Evolutionary conservation across 2,113 vertebrate genomes (phyloP).

Genomic region (Hyla sarda): DNA sequence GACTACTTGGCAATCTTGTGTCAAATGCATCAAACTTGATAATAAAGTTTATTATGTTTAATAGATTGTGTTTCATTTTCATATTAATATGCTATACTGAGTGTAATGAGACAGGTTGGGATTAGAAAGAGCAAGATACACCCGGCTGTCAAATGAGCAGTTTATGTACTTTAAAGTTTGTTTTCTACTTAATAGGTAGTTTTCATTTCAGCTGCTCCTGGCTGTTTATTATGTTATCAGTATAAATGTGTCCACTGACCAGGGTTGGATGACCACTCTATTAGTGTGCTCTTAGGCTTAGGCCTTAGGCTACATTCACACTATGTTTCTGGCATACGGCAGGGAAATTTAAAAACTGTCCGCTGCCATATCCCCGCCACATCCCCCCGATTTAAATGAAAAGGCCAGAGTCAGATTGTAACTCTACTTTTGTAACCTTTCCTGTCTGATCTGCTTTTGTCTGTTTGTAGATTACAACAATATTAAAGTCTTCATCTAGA

Average conservation of each 20-base stretch:
- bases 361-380: too few relatives aligned
- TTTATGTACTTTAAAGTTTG: not conserved
- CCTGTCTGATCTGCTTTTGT: too few relatives aligned
- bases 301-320: too few relatives aligned
- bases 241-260: not conserved
- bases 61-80: conserved; percentile 41
- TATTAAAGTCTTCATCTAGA: too few relatives aligned
- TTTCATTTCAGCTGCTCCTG: not conserved
- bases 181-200: not conserved
- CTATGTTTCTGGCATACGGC: too few relatives aligned
- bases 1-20: conserved; percentile 33
- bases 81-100: conserved; percentile 33
- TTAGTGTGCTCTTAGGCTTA: not conserved
- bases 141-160: not conserved
- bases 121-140: not conserved
- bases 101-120: conserved; percentile 6
- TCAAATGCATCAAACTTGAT: conserved; percentile 49
- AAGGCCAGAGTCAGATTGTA: too few relatives aligned
- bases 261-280: not conserved
- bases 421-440: too few relatives aligned
- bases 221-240: not conserved
- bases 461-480: too few relatives aligned
- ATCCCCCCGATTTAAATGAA: too few relatives aligned
- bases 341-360: too few relatives aligned
- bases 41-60: conserved; percentile 39